Base-by-base conservation (phyloP, 2,797 vertebrate species). In the Alosa sapidissima region DNA sequence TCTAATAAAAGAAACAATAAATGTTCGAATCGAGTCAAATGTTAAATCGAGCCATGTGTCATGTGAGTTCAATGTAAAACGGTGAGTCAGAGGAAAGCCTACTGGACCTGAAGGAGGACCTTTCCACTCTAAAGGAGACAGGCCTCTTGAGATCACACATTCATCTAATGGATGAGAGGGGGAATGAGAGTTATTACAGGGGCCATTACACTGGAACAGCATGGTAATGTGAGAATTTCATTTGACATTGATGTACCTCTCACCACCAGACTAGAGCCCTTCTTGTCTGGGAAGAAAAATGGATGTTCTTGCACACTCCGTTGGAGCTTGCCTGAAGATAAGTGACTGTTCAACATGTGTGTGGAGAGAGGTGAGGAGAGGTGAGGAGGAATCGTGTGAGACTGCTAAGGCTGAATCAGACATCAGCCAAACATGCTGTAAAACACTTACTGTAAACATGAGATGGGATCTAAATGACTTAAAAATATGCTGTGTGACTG, bases 151-250 rank as follows among this genome's bases (percentile, higher is more conserved):
- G 83, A 78, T 47, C 58, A 11, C 55, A 48, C 82, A 87, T 87
- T 84, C 83, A 75, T 83, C 82, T 72, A 78, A 81, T 55, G 62
- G 52, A 68, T 55, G 55, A 62, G 52, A 65, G 10, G 41, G 16
- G 41, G 86, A 86, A 86, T 84, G 84, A 62, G 86, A 85, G 83
- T 85, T 81, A 78, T n/a, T 47, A 47, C 41, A 21, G 16, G 36
- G 6, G 33, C 33, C 13, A 85, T 87, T 87, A 85, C 55, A 81
- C 65, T 83, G 60, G 81, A 84, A 82, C 36, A 85, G 85, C 82
- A 55, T 49, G 86, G 82, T 86, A 87, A 89, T 86, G 47, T 55
- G 85, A 88, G 55, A 78, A 84, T 84, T 86, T 83, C 78, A 72
- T 82, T 82, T 85, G 81, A 81, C 75, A 83, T 83, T 85, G 86